Evolutionary conservation across 2,797 vertebrate genomes (phyloP).

Genomic region (Catamblyrhynchus diadema): DNA sequence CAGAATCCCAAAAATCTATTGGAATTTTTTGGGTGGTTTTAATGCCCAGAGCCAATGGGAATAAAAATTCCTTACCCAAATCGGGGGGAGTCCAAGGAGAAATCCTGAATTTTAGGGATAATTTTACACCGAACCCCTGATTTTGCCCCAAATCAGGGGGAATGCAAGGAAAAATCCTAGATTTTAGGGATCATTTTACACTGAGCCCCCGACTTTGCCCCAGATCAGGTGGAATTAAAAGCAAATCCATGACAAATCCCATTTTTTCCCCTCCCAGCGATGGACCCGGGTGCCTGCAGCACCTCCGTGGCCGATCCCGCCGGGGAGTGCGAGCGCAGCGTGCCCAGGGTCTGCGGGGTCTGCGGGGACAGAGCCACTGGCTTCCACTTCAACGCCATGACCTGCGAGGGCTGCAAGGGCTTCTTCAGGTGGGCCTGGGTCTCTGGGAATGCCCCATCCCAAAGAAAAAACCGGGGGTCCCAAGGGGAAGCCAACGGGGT

Average conservation of each 20-base stretch:
- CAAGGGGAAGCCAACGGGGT: too few species aligned
- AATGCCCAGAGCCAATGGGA: too few species aligned
- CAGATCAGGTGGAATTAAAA: fast-evolving
- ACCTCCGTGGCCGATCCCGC: constrained; percentile 78
- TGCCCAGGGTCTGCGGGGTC: constrained; percentile 92
- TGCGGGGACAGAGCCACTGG: constrained; percentile 95
- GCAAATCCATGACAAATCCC: too few species aligned
- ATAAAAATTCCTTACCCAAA: background rate
- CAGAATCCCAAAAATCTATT: background rate
- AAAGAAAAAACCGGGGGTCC: background rate
- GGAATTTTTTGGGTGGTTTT: background rate
- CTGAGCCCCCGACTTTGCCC: background rate
- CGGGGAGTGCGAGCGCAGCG: constrained; percentile 84
- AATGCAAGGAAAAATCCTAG: background rate
- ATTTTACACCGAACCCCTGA: background rate
- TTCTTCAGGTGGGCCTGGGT: constrained; percentile 86
- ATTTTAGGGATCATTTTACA: background rate
- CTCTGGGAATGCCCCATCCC: background rate
- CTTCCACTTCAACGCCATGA: constrained; percentile 99
- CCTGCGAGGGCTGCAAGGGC: constrained; percentile 98
- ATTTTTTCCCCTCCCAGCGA: constrained; percentile 12
- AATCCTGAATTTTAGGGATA: background rate
- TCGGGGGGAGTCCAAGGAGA: background rate
- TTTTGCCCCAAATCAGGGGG: background rate
- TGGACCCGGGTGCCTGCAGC: constrained; percentile 84